Base-by-base conservation (phyloP, 2,888 invertebrate genomes). In the Saturnia japonica region DNA sequence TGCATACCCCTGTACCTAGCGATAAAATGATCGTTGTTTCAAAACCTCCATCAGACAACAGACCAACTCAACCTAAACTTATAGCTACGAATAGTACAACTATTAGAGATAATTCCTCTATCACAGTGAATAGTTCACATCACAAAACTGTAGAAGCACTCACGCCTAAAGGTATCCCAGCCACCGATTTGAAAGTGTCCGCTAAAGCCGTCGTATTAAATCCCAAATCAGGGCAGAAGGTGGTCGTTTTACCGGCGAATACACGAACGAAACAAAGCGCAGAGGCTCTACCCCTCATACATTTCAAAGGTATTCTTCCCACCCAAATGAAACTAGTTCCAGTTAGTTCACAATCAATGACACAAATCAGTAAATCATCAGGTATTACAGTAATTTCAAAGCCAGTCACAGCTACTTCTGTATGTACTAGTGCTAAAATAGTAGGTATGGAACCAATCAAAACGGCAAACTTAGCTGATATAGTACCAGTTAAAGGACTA, bases 21-120 rank as follows among this genome's bases (percentile, higher is more conserved):
- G 94, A 94, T 28, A 94, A 94, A 82, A 90, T 94, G 88, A 90
- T 94, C 43, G 91, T 94, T 1, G 93, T 94, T 8, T 91, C 94
- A 0, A 94, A 93, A 82, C 85, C 91, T 0, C 75, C 87, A 7
- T 74, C 84, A 1, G 92, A 92, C 70, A 84, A 79, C 70, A 91
- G 88, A 81, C 84, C 85, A 72, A 68, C 86, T 9, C 89, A 84
- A 74, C 86, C 92, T 0, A 93, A 93, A 84, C 85, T 93, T 71
- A 84, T 94, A 54, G 87, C 93, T 64, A 88, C 91, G 0, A 88
- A 81, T 28, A 86, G 81, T 72, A 87, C 88, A 40, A 84, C 87
- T 4, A 80, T 74, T 60, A 89, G 85, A 75, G 86, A 89, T 22
- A 80, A 79, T 19, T 74, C 83, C 19, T 80, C 86, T 7, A 78